Conservation (phyloP, 2,888 invertebrate genomes). For the Clunio marinus region DNA sequence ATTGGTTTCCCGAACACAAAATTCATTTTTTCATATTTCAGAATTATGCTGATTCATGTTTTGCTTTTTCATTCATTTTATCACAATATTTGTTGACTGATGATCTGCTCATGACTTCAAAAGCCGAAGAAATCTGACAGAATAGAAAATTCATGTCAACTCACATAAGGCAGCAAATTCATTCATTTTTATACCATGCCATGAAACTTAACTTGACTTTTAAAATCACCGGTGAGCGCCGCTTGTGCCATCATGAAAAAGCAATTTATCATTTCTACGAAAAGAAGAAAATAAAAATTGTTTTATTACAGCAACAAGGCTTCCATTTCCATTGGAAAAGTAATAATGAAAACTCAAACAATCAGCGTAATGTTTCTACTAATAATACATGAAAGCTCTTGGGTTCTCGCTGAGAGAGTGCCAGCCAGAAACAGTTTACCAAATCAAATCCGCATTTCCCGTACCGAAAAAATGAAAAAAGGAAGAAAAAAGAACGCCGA, state of each 20-base stretch:
- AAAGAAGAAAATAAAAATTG: background rate
- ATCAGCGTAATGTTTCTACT: slow-evolving; percentile 31
- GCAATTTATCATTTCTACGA: slow-evolving; percentile 17
- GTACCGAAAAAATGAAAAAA: background rate
- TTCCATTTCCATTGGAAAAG: slow-evolving; percentile 6
- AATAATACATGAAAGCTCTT: slow-evolving; percentile 35
- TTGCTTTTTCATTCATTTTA: background rate
- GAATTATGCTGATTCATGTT: background rate
- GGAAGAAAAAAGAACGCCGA: too few species aligned
- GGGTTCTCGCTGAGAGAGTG: background rate
- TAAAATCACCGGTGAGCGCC: background rate
- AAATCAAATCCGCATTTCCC: slow-evolving; percentile 21
- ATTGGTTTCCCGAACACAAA: too few species aligned
- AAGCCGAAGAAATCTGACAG: slow-evolving; percentile 11
- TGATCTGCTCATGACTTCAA: background rate
- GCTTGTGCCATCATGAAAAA: slow-evolving; percentile 6
- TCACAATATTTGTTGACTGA: background rate
- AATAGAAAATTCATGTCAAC: slow-evolving; percentile 16
- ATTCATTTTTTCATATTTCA: too few species aligned
- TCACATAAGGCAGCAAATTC: too few species aligned
- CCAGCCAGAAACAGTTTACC: slow-evolving; percentile 16
- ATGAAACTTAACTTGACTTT: slow-evolving; percentile 11
- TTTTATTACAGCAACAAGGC: slow-evolving; percentile 7
- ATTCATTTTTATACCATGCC: background rate
- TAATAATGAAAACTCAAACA: slow-evolving; percentile 33